Percentiles rank a stretch among this genome's conserved stretches.
Evolutionary conservation across 2,888 invertebrate genomes (phyloP).

Genomic region (Podotricha telesiphe): DNA sequence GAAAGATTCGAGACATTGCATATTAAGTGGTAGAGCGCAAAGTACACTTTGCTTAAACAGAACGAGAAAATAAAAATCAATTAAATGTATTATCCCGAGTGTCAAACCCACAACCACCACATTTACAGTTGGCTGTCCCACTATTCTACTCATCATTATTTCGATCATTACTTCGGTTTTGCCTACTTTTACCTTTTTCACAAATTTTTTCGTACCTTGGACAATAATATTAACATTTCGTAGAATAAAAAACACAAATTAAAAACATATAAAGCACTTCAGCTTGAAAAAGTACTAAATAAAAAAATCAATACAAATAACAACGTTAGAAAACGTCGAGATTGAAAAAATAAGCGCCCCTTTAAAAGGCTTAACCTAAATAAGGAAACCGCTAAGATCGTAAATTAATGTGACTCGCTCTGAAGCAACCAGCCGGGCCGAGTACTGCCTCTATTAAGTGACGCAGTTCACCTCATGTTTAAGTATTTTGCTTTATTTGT

Average conservation of each 20-base stretch:
- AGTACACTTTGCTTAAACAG: no score
- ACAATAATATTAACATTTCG: no score
- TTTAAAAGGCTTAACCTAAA: constrained; percentile 50
- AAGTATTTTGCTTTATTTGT: constrained; percentile 28
- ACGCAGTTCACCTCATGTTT: constrained; percentile 32
- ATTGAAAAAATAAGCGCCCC: constrained; percentile 23
- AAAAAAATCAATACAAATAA: constrained; percentile 17
- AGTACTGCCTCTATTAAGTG: constrained; percentile 37
- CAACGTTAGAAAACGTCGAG: constrained; percentile 18
- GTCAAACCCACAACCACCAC: no score
- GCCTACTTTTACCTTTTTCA: no score
- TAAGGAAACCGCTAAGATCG: constrained; percentile 66
- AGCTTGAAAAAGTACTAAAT: background rate
- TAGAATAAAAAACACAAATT: background rate
- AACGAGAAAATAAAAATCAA: no score
- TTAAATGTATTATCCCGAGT: no score
- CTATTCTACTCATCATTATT: no score
- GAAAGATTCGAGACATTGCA: no score
- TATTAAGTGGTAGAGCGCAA: no score
- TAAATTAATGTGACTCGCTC: constrained; percentile 60
- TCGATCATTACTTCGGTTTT: no score
- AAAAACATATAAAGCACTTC: background rate
- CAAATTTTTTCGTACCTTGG: no score
- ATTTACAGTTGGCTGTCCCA: no score
- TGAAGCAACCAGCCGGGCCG: constrained; percentile 26